Base-by-base conservation (phyloP, 1,140 invertebrate genomes). In the Ips nitidus region DNA sequence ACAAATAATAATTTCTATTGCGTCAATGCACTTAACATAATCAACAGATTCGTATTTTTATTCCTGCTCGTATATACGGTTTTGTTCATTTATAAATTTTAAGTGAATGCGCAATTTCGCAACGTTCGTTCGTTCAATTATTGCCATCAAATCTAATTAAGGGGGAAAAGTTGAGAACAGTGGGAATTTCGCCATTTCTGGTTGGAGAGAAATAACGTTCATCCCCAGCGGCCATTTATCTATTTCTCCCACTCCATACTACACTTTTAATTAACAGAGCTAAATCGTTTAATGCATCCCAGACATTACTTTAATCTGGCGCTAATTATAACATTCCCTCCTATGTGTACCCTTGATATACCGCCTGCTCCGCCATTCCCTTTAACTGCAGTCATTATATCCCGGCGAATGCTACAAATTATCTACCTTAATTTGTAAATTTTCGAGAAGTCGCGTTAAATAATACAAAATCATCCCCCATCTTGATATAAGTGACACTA, bases 231-330 rank as follows among this genome's bases (percentile, higher is more conserved):
- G 74, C 77, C 75, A 78, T 78, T 78, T 76, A 75, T 78, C 75
- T 78, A 75, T 74, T 71, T 74, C 72, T 76, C 74, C 73, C 73
- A 74, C 72, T 77, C 75, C 76, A 64, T 67, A 71, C 76, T 80
- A 81, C 78, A 81, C 80, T 81, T 81, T 81, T 81, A 81, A 81
- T 81, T 81, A 81, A 80, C 79, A 81, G 78, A 79, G 79, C 80
- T 79, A 81, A 81, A 81, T 81, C 79, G 80, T 77, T 81, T 81
- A 81, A 81, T 81, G 80, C 78, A 78, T 81, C 80, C 80, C 75
- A 79, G 80, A 80, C 80, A 79, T 79, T 80, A 81, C 80, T 81
- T 81, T 81, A 81, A 81, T 81, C 80, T 81, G 80, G 80, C 76
- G 77, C 80, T 81, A 81, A 81, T 81, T 81, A 81, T 80, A 80